A percentile compares a stretch with the other conserved stretches of the same genome.
phyloP scores from a whole-genome alignment of 1,140 invertebrate species.

The Drosophila lacteicornis region DNA sequence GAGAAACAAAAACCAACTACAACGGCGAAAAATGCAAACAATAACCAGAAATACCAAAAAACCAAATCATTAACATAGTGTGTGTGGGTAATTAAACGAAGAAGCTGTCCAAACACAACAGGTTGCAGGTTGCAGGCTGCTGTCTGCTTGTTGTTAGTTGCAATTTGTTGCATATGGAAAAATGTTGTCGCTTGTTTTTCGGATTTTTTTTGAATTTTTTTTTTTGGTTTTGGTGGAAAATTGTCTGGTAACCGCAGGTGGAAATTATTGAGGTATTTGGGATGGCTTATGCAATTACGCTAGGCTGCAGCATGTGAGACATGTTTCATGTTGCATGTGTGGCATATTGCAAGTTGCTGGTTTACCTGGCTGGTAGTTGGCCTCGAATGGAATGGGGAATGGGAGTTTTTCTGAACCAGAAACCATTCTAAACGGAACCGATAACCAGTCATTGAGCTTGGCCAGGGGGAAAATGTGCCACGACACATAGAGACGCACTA shows the following conservation, averaged over 20 bases:
- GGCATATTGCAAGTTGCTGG: conserved; percentile 21
- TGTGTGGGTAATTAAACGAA: conserved; percentile 61
- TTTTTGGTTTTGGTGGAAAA: conserved; percentile 30
- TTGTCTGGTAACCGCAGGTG: conserved; percentile 33
- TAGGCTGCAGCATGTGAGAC: conserved; percentile 54
- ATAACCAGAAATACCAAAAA: conserved; percentile 75
- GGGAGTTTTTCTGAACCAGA: conserved; percentile 46
- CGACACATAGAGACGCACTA: conserved; percentile 50
- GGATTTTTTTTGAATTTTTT: conserved; percentile 10
- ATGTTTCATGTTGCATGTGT: conserved; percentile 52
- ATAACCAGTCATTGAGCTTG: conserved; percentile 71
- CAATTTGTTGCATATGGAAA: conserved; percentile 48
- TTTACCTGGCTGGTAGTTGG: background rate
- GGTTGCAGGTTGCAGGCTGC: conserved; percentile 37
- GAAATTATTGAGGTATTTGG: conserved; percentile 65
- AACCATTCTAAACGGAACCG: conserved; percentile 63
- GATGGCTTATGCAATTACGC: conserved; percentile 72
- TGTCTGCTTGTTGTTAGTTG: conserved; percentile 21
- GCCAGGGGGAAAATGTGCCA: conserved; percentile 48
- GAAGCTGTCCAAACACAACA: conserved; percentile 64
- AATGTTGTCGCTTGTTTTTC: conserved; percentile 34
- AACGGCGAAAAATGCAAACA: conserved; percentile 55
- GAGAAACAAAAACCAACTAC: conserved; percentile 5
- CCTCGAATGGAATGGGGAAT: conserved; percentile 17
- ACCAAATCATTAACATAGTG: conserved; percentile 67